phyloP scores from a whole-genome alignment of 1,140 invertebrate genomes.

The Drosophila melanica region DNA sequence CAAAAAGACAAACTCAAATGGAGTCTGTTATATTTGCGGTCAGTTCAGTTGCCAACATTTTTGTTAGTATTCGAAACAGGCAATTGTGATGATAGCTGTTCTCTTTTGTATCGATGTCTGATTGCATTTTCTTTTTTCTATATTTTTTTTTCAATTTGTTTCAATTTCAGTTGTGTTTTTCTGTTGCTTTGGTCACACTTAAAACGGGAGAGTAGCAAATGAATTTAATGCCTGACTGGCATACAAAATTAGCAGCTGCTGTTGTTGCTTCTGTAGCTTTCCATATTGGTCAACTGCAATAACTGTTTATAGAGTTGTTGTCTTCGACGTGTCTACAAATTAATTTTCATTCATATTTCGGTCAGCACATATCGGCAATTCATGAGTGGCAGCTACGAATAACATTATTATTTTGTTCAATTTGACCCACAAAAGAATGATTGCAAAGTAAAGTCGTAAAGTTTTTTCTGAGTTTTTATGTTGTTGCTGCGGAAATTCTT shows the following conservation, averaged over 20 bases:
- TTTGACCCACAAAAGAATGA: constrained; percentile 14
- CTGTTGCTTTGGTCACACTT: constrained; percentile 45
- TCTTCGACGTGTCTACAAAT: constrained; percentile 18
- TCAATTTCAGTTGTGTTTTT: not conserved
- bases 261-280: constrained; percentile 17
- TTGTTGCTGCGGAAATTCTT: not conserved
- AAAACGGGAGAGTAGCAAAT: constrained; percentile 18
- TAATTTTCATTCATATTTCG: constrained; percentile 63
- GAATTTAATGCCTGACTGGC: constrained; percentile 60
- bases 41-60: not conserved
- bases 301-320: constrained; percentile 6
- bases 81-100: constrained; percentile 25
- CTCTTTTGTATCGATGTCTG: constrained; percentile 33
- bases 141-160: constrained; percentile 4
- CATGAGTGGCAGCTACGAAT: constrained; percentile 14
- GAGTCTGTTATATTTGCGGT: constrained; percentile 34
- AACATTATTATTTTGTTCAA: not conserved
- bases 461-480: not conserved
- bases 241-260: constrained; percentile 63
- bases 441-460: constrained; percentile 2
- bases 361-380: constrained; percentile 54
- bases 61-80: constrained; percentile 11
- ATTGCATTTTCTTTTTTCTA: constrained; percentile 50
- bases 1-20: not conserved
- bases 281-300: constrained; percentile 16